phyloP scores from a whole-genome alignment of 2,888 invertebrate genomes.

The Acronicta aceris region DNA sequence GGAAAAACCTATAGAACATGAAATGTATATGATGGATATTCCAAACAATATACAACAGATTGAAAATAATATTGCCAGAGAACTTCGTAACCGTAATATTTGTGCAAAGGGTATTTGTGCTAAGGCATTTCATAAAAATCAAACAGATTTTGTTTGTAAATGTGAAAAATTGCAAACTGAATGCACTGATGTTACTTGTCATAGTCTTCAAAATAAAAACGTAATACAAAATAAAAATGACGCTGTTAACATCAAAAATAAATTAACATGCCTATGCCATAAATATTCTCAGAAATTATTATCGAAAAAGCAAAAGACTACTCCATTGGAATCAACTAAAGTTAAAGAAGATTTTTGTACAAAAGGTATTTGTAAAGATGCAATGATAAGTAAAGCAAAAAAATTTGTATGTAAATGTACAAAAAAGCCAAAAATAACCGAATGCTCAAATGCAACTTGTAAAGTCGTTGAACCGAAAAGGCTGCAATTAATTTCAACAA shows the following conservation, averaged over 20 bases:
- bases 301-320: slow-evolving; percentile 6
- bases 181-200: slow-evolving; percentile 17
- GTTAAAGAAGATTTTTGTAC: neutral
- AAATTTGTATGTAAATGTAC: slow-evolving; percentile 4
- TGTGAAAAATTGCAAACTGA: neutral
- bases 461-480: neutral
- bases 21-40: too few species aligned
- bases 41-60: too few species aligned
- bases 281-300: slow-evolving; percentile 47
- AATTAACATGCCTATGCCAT: slow-evolving; percentile 37
- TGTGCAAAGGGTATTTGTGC: slow-evolving; percentile 8
- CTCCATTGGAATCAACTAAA: neutral
- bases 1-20: too few species aligned
- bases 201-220: slow-evolving; percentile 17
- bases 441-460: slow-evolving; percentile 1
- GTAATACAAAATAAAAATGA: slow-evolving; percentile 7
- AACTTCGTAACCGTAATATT: neutral
- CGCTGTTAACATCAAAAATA: slow-evolving; percentile 33
- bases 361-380: slow-evolving; percentile 7
- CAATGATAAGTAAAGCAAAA: neutral
- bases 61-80: neutral
- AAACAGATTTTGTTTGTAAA: neutral
- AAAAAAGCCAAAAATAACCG: neutral
- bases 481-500: neutral
- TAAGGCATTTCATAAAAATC: neutral